phyloP scores from a whole-genome alignment of 2,888 invertebrate species.

The Nematopogon swammerdamellus region DNA sequence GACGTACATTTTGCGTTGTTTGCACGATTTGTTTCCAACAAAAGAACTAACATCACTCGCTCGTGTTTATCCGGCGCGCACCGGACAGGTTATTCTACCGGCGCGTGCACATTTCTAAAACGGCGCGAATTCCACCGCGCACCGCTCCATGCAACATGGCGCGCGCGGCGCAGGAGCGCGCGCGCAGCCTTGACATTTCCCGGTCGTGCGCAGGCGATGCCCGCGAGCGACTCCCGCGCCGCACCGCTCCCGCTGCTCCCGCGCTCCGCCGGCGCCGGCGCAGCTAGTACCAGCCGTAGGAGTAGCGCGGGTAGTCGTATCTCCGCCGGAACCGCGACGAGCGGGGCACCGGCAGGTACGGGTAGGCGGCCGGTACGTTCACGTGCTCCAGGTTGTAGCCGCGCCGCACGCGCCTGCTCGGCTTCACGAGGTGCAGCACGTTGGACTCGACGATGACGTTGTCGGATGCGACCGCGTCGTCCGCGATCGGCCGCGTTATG shows the following conservation, averaged over 20 bases:
- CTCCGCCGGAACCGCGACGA: constrained; percentile 36
- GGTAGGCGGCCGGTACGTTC: constrained; percentile 45
- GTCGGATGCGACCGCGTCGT: constrained; percentile 36
- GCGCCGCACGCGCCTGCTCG: constrained; percentile 33
- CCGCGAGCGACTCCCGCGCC: constrained; percentile 37
- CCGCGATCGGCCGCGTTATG: constrained; percentile 33
- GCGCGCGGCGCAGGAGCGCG: constrained; percentile 19
- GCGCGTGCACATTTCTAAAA: too few species aligned
- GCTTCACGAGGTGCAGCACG: constrained; percentile 33
- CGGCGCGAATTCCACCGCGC: too few species aligned
- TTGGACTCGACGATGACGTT: constrained; percentile 46
- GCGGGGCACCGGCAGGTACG: constrained; percentile 40
- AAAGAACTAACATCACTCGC: too few species aligned
- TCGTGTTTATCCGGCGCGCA: too few species aligned
- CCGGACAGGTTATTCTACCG: too few species aligned
- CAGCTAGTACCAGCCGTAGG: constrained; percentile 6
- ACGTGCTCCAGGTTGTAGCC: constrained; percentile 52
- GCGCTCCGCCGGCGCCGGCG: neutral
- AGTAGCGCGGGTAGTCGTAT: constrained; percentile 6
- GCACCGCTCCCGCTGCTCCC: neutral
- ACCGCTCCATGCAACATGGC: constrained; percentile 16
- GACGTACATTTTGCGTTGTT: too few species aligned
- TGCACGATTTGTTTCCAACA: too few species aligned
- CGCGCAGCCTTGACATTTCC: constrained; percentile 48
- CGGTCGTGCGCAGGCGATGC: constrained; percentile 16